A percentile compares a stretch with the other conserved stretches of the same genome.
Conservation (phyloP, 2,888 invertebrate species). For the Agrochola litura region DNA sequence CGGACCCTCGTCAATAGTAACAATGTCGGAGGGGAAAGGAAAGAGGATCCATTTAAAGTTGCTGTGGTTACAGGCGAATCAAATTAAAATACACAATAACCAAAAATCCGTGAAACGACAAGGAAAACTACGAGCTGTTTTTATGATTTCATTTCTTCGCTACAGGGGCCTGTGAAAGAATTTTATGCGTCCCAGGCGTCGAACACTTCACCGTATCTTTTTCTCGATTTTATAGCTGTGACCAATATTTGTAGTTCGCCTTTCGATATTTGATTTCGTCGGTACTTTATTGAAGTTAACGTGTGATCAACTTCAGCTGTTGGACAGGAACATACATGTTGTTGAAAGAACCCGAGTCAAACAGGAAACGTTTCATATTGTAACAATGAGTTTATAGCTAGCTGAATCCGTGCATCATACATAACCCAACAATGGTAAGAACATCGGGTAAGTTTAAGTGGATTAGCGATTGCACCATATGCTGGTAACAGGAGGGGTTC, state of each 20-base stretch:
- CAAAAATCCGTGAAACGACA: conserved; percentile 24
- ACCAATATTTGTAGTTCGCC: conserved; percentile 54
- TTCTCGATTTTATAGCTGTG: conserved; percentile 64
- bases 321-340: conserved; percentile 63
- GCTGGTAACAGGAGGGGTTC: conserved; percentile 80
- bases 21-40: conserved; percentile 68
- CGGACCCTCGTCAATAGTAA: conserved; percentile 76
- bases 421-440: conserved; percentile 61
- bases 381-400: conserved; percentile 65
- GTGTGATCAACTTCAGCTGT: conserved; percentile 59
- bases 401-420: conserved; percentile 56
- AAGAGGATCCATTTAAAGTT: conserved; percentile 72
- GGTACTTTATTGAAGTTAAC: conserved; percentile 57
- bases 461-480: conserved; percentile 82
- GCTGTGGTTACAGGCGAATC: conserved; percentile 70
- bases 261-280: conserved; percentile 62
- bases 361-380: conserved; percentile 66
- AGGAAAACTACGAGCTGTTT: conserved; percentile 28
- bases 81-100: conserved; percentile 58
- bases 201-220: conserved; percentile 60
- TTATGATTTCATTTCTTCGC: conserved; percentile 48
- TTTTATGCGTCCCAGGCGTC: conserved; percentile 36
- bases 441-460: conserved; percentile 71
- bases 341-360: conserved; percentile 64
- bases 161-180: conserved; percentile 36